Percentiles rank a stretch among this genome's conserved stretches.
Conservation (phyloP, 2,797 vertebrate genomes). For the Sebastes nivosus region DNA sequence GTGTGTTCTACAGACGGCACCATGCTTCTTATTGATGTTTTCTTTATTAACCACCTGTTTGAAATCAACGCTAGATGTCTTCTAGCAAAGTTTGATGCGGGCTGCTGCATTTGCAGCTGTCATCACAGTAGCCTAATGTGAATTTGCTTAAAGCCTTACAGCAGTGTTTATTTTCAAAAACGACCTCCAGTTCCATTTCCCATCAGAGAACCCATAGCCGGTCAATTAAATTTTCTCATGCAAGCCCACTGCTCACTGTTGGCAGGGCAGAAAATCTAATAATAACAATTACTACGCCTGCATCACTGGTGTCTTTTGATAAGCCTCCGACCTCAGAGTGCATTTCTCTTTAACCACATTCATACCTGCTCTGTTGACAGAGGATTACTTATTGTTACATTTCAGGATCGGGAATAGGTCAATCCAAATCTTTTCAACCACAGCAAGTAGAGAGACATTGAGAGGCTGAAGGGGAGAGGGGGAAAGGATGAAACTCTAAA, state of each 20-base stretch:
- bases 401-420: conserved; percentile 4
- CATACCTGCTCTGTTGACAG: conserved; percentile 18
- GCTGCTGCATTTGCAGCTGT: background rate
- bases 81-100: background rate
- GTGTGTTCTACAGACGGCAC: background rate
- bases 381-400: conserved; percentile 27
- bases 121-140: background rate
- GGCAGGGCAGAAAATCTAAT: conserved; percentile 57
- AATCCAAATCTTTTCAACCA: conserved; percentile 3
- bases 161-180: conserved; percentile 36
- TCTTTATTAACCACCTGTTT: background rate
- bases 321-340: conserved; percentile 25
- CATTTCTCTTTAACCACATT: conserved; percentile 15
- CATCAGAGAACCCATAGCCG: conserved; percentile 38
- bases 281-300: conserved; percentile 47
- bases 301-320: conserved; percentile 37
- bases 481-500: conserved; percentile 34
- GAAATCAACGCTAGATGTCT: background rate
- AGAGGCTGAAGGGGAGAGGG: background rate
- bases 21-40: background rate
- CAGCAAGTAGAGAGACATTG: background rate
- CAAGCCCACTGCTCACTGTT: conserved; percentile 44
- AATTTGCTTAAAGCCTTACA: background rate
- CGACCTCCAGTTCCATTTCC: conserved; percentile 31
- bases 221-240: conserved; percentile 57